Percentiles rank a stretch among this genome's conserved stretches.
Evolutionary conservation across 2,113 vertebrate species (phyloP).

Genomic region (Puffinus mauretanicus): DNA sequence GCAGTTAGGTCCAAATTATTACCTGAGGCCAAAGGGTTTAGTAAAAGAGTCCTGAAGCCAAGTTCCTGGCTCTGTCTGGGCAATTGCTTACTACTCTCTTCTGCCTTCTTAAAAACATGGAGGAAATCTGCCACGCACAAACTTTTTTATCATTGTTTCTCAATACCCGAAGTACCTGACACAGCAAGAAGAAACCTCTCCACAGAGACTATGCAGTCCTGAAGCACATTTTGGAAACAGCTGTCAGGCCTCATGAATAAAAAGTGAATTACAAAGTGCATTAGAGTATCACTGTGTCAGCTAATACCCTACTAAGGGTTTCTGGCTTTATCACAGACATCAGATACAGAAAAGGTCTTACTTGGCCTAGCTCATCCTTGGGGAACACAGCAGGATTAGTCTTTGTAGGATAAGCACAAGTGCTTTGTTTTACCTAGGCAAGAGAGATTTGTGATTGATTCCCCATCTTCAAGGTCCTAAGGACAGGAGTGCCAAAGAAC

Average conservation of each 20-base stretch:
- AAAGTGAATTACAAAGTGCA: constrained; percentile 3
- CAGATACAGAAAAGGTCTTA: neutral
- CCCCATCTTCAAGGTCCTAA: neutral
- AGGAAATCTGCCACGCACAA: neutral
- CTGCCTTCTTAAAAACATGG: neutral
- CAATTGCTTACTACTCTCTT: neutral
- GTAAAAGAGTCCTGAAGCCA: neutral
- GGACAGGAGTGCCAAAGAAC: neutral
- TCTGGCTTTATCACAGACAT: constrained; percentile 3
- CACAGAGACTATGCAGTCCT: neutral
- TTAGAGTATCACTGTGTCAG: neutral
- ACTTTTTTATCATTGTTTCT: neutral
- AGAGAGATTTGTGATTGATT: neutral
- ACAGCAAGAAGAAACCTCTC: constrained; percentile 13
- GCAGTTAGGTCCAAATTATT: neutral
- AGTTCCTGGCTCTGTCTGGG: neutral
- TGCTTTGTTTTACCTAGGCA: neutral
- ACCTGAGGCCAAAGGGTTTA: neutral
- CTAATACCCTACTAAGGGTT: constrained; percentile 10
- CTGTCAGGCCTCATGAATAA: constrained; percentile 22
- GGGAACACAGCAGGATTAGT: neutral
- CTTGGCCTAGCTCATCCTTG: neutral
- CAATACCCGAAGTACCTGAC: neutral
- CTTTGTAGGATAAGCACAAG: neutral
- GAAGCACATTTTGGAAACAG: constrained; percentile 16